Percentiles rank a stretch among this genome's conserved stretches.
Conservation (phyloP, 2,113 vertebrate species). For the Alethe castanea region DNA sequence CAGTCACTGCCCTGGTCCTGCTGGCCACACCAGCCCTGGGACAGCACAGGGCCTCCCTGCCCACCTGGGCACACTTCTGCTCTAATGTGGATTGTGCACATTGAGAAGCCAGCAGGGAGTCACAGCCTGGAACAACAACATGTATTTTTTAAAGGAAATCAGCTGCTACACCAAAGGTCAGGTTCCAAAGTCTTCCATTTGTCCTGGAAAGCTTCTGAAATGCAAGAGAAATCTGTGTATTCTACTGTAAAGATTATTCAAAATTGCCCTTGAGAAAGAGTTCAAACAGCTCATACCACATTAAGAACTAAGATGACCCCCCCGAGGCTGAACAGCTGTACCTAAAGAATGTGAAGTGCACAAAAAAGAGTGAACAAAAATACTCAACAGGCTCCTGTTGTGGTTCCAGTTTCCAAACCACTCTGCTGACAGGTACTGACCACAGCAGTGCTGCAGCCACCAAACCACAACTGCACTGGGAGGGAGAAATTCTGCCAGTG, state of each 20-base stretch:
- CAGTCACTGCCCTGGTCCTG: neutral
- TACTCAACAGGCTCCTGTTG: neutral
- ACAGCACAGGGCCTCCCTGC: neutral
- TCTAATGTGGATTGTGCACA: fast-evolving
- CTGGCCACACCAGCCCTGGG: neutral
- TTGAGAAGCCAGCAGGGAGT: neutral
- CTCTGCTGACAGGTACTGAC: neutral
- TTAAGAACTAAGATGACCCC: neutral
- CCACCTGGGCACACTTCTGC: neutral
- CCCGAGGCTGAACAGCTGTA: neutral
- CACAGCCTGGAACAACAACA: neutral
- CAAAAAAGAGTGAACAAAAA: neutral
- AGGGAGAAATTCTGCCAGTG: neutral
- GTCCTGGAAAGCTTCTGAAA: neutral
- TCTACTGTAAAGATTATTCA: neutral
- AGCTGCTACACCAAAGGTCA: neutral
- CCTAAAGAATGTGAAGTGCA: neutral
- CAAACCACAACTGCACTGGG: neutral
- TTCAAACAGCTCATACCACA: neutral
- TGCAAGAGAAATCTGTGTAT: neutral
- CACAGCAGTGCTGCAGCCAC: neutral
- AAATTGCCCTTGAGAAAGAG: neutral
- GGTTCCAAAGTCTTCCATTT: neutral
- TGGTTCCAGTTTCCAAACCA: neutral
- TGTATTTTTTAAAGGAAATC: neutral